Evolutionary conservation across 1,140 invertebrate genomes (phyloP).

Genomic region (Sarcophaga peregrina): DNA sequence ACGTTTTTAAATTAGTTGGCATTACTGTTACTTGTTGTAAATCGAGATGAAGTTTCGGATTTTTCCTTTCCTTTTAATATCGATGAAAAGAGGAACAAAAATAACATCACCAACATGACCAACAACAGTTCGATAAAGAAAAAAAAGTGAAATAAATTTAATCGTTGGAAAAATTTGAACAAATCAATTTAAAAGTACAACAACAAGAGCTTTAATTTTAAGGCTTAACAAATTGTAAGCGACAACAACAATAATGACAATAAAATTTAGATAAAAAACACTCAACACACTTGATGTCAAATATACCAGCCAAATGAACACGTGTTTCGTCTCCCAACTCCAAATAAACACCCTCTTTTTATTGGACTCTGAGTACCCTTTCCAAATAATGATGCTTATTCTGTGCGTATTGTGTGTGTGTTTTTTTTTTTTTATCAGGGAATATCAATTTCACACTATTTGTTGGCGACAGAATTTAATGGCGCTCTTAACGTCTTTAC

Average conservation of each 20-base stretch:
- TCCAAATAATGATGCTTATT: not conserved
- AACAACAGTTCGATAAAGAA: not conserved
- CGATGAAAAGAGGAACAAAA: not conserved
- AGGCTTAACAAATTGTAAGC: conserved; percentile 63
- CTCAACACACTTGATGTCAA: not conserved
- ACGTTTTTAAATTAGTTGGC: not conserved
- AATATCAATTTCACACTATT: conserved; percentile 35
- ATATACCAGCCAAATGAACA: conserved; percentile 33
- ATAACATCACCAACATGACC: not conserved
- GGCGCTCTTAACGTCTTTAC: too few relatives aligned
- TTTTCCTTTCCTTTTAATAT: not conserved
- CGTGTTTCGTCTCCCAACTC: conserved; percentile 42
- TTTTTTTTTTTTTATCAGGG: conserved; percentile 22
- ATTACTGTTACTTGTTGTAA: conserved; percentile 4
- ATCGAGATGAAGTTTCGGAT: conserved; percentile 6
- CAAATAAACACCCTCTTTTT: conserved; percentile 14
- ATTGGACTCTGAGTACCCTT: not conserved
- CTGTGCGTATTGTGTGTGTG: not conserved
- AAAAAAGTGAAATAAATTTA: conserved; percentile 54
- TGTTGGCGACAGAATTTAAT: not conserved
- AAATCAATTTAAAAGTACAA: conserved; percentile 66
- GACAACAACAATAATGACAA: conserved; percentile 40
- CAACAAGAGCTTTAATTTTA: conserved; percentile 19
- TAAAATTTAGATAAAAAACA: not conserved
- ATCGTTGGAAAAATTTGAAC: conserved; percentile 67